Evolutionary conservation across 1,140 invertebrate genomes (phyloP).

Genomic region (Amyelois transitella): DNA sequence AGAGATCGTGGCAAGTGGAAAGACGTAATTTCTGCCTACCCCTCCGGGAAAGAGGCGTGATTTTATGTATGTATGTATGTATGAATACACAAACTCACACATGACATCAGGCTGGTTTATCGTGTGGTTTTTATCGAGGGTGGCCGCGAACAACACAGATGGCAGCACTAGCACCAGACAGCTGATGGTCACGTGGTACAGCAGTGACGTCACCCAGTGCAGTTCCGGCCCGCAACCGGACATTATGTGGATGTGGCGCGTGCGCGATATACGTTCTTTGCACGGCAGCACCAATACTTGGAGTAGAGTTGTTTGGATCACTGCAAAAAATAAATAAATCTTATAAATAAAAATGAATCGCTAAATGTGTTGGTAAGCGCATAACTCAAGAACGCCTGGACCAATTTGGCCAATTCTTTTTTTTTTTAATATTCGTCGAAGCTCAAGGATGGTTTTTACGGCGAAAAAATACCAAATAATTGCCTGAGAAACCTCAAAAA

Average conservation of each 20-base stretch:
- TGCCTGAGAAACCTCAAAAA: too few relatives aligned
- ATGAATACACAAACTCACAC: constrained; percentile 22
- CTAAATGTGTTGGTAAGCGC: too few relatives aligned
- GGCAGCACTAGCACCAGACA: constrained; percentile 19
- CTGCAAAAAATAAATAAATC: constrained; percentile 10
- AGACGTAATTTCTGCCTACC: too few relatives aligned
- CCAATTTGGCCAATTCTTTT: too few relatives aligned
- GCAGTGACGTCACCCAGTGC: constrained; percentile 36
- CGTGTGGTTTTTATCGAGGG: constrained; percentile 29
- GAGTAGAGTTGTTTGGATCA: constrained; percentile 21
- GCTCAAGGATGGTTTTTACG: too few relatives aligned
- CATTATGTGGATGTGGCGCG: constrained; percentile 46
- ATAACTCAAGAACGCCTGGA: too few relatives aligned
- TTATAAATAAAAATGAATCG: not conserved
- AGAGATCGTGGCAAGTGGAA: too few relatives aligned
- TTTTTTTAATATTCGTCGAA: too few relatives aligned
- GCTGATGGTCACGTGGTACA: constrained; percentile 21
- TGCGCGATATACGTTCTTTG: constrained; percentile 28
- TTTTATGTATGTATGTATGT: too few relatives aligned
- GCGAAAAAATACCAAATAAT: too few relatives aligned
- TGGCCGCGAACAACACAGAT: constrained; percentile 7
- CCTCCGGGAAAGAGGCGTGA: too few relatives aligned
- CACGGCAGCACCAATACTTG: constrained; percentile 31
- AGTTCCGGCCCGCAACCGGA: constrained; percentile 33
- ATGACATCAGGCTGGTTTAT: constrained; percentile 27